phyloP scores from a whole-genome alignment of 2,888 invertebrate genomes.

The Drosophila austrosaltans region DNA sequence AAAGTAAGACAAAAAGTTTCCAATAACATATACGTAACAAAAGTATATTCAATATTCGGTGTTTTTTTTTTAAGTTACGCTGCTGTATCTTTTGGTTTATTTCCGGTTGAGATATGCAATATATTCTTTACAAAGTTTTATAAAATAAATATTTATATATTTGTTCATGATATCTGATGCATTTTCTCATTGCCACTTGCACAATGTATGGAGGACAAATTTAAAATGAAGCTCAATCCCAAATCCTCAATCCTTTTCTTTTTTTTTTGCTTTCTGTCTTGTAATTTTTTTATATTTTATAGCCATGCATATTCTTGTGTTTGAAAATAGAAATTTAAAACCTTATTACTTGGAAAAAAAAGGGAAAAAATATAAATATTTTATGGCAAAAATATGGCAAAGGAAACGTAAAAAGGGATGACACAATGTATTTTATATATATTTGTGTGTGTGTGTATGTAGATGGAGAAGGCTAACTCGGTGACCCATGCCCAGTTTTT shows the following conservation, averaged over 20 bases:
- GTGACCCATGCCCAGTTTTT: conserved; percentile 53
- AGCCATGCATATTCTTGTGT: conserved; percentile 62
- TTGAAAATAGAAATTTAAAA: conserved; percentile 77
- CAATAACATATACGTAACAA: neutral
- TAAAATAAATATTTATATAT: conserved; percentile 7
- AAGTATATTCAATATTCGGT: neutral
- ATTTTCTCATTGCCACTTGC: conserved; percentile 2
- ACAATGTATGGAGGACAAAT: neutral
- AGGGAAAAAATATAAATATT: conserved; percentile 66
- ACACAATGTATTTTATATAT: conserved; percentile 69
- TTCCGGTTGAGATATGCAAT: neutral
- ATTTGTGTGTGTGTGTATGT: too few species aligned
- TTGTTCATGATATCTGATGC: conserved; percentile 5
- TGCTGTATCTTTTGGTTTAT: neutral
- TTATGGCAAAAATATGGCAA: conserved; percentile 75
- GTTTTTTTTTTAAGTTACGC: neutral
- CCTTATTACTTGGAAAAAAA: conserved; percentile 62
- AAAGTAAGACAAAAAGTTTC: neutral
- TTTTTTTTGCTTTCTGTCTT: neutral
- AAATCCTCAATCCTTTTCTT: conserved; percentile 1
- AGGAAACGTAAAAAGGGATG: conserved; percentile 52
- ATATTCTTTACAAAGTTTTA: neutral
- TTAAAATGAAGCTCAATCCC: neutral
- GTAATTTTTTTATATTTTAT: conserved; percentile 49
- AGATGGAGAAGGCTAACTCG: conserved; percentile 31